Base-by-base conservation (phyloP, 2,888 invertebrate species). In the Zhuqinia jingwanae region DNA sequence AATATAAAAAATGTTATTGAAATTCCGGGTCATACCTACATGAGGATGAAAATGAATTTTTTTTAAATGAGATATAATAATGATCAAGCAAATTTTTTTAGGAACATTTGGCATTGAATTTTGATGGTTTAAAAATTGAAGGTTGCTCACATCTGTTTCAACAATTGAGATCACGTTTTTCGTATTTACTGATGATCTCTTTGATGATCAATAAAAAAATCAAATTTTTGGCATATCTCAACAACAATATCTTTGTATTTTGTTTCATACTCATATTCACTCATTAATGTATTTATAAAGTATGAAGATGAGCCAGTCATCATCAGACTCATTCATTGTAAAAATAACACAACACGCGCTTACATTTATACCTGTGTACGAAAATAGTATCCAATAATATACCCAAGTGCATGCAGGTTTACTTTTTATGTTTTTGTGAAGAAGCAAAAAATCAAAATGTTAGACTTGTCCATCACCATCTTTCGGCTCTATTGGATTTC, bases 161-260 rank as follows among this genome's bases (percentile, higher is more conserved):
- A 68, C 58, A 73, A 85, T 45, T 79, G 85, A 78, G 85, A 85
- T 85, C 85, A 85, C 36, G 50, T 60, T 77, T 68, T 77, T n/a
- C 15, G 8, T 36, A 36, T 36, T 36, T 70, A n/a, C 27, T 53
- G 73, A 53, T 73, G 25, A 5, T 36, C 3, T 22, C n/a, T 45
- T 56, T 56, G 30, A 76, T 56, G 36, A 36, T 56, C 42, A 58
- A 76, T 13, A 58, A 56, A 17, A 75, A n/a, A 75, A 76, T 56
- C 56, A 76, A 58, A 17, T 27, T 78, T 36, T 78, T 78, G 78
- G 78, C 63, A 25, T 15, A 78, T 78, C 25, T 60, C 17, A 45
- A 20, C 20, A 42, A 15, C 20, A 56, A 56, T 56, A 36, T n/a
- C n/a, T n/a, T n/a, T n/a, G n/a, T n/a, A n/a, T 15, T 68, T 56